Conservation (phyloP, 1,140 invertebrate species). For the Pomacea maculata region DNA sequence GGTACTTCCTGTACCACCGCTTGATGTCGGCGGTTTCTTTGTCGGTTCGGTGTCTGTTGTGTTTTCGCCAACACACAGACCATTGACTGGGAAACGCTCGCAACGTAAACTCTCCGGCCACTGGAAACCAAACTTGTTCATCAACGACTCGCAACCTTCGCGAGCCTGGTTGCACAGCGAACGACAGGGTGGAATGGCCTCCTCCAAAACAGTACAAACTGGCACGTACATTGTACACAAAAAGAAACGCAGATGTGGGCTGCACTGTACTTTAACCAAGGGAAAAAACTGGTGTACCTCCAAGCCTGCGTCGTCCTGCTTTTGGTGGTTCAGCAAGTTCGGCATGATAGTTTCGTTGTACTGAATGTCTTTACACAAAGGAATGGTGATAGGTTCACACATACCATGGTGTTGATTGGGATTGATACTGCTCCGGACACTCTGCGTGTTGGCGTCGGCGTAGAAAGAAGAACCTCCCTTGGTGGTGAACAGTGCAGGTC, state of each 20-base stretch:
- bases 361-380: constrained; percentile 88
- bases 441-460: constrained; percentile 8
- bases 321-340: constrained; percentile 90
- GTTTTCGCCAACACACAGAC: constrained; percentile 89
- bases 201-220: constrained; percentile 85
- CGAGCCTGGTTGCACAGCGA: constrained; percentile 67
- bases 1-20: constrained; percentile 11
- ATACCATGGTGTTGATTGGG: constrained; percentile 70
- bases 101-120: constrained; percentile 97
- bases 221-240: constrained; percentile 96
- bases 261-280: constrained; percentile 95
- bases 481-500: neutral
- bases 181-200: constrained; percentile 90
- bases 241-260: constrained; percentile 92
- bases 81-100: constrained; percentile 83
- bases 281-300: constrained; percentile 95
- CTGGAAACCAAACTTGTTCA: constrained; percentile 90
- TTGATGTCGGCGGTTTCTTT: constrained; percentile 21
- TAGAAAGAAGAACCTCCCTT: neutral
- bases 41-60: constrained; percentile 67
- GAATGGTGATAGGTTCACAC: constrained; percentile 93
- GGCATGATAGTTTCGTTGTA: constrained; percentile 98
- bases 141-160: constrained; percentile 84
- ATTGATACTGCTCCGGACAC: constrained; percentile 22
- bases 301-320: constrained; percentile 92